A percentile compares a stretch with the other conserved stretches of the same genome.
phyloP scores from a whole-genome alignment of 2,888 invertebrate species.

The Caenorhabditis macrosperma region DNA sequence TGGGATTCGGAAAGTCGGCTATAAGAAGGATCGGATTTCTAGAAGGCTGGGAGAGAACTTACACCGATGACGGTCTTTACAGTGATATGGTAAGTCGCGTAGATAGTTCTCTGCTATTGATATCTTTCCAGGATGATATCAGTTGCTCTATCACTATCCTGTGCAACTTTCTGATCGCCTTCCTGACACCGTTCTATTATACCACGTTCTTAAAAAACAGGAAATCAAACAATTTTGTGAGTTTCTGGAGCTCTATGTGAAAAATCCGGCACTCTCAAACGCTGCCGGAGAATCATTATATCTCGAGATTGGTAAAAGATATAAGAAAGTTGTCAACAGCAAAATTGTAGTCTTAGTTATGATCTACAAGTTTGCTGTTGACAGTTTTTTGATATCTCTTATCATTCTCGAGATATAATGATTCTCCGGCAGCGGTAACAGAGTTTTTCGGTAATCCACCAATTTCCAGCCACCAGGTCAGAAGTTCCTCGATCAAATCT shows the following conservation, averaged over 20 bases:
- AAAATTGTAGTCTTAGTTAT: no score
- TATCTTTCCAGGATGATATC: slow-evolving; percentile 5
- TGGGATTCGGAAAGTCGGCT: background rate
- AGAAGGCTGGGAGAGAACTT: background rate
- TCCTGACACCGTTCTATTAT: slow-evolving; percentile 9
- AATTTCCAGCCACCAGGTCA: slow-evolving; percentile 1
- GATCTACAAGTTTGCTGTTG: no score
- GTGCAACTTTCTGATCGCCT: slow-evolving; percentile 3
- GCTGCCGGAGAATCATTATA: no score
- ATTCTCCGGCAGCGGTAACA: no score
- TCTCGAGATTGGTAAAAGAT: no score
- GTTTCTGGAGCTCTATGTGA: background rate
- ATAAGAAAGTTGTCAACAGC: no score
- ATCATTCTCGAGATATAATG: no score
- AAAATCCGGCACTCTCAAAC: no score
- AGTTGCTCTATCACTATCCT: slow-evolving; percentile 10
- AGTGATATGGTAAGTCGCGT: slow-evolving; percentile 6
- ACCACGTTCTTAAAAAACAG: background rate
- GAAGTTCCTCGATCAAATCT: slow-evolving; percentile 1
- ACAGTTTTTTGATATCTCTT: no score
- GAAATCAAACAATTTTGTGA: background rate
- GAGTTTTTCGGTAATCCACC: no score
- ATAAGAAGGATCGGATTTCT: slow-evolving; percentile 15
- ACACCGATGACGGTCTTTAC: background rate
- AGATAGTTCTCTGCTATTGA: background rate